Base-by-base conservation (phyloP, 2,797 vertebrate genomes). In the Dallia pectoralis region DNA sequence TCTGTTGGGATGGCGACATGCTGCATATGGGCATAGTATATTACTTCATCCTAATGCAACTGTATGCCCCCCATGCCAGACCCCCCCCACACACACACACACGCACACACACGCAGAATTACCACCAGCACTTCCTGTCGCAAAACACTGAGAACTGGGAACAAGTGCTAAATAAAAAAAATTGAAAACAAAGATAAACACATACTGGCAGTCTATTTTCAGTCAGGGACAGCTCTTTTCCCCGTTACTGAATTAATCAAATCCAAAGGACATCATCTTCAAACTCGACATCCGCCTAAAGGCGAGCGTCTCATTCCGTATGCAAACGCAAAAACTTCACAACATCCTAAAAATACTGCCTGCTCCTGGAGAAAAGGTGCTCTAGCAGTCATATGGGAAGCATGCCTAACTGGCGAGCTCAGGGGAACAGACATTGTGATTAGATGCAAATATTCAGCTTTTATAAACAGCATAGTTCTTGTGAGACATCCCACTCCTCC, bases 341-440 rank as follows among this genome's bases (percentile, higher is more conserved):
- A 97, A 95, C 96, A 96, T 95, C 94, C 96, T 96, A 97, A 98
- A 98, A 98, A 98, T 96, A 97, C 96, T 95, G 95, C 88, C 84
- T n/a, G 90, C 94, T 93, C 95, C 95, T 95, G 90, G 95, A 94
- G 95, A 93, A 93, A 91, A 95, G 94, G 95, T 96, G 95, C 95
- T 93, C 93, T 93, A 86, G 86, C 94, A 92, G 91, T 94, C 95
- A 95, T 93, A 94, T 93, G 94, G 87, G 89, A 95, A 93, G 94
- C 94, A 94, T 93, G 94, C 95, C 95, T 95, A 94, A 94, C 87
- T 93, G 92, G 94, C 91, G 85, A 90, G 91, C 96, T 95, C 95
- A 89, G 92, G 95, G 95, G 95, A 96, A 93, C 92, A 95, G 93
- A 94, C 91, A 89, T 92, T 94, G 94, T 95, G 94, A 96, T 95